A percentile compares a stretch with the other conserved stretches of the same genome.
phyloP scores from a whole-genome alignment of 2,888 invertebrate species.

The Dimorphilus gyrociliatus region DNA sequence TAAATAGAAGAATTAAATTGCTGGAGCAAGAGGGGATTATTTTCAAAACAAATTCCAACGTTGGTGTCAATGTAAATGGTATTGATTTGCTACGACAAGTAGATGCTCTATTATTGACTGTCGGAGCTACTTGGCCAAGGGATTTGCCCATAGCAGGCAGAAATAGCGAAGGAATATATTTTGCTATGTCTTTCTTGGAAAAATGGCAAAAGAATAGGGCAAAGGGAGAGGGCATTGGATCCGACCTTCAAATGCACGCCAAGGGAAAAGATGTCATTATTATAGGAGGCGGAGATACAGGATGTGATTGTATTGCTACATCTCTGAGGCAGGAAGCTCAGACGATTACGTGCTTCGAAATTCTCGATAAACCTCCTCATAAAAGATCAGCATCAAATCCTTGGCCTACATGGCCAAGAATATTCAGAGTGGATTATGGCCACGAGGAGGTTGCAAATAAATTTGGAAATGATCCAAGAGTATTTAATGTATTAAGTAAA shows the following conservation, averaged over 20 bases:
- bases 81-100: constrained; percentile 46
- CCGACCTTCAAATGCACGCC: constrained; percentile 52
- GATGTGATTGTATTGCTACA: constrained; percentile 95
- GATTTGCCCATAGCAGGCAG: constrained; percentile 59
- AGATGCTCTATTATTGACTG: constrained; percentile 73
- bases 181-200: constrained; percentile 93
- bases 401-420: constrained; percentile 95
- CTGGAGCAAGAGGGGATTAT: constrained; percentile 71
- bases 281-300: constrained; percentile 71
- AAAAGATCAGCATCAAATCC: constrained; percentile 73
- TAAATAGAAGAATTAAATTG: constrained; percentile 68
- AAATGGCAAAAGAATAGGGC: constrained; percentile 76
- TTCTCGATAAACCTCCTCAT: constrained; percentile 74
- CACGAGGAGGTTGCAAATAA: constrained; percentile 82
- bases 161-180: constrained; percentile 78
- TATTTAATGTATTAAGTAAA: constrained; percentile 82
- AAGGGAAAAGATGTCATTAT: constrained; percentile 85
- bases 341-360: constrained; percentile 86
- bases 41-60: constrained; percentile 73
- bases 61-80: constrained; percentile 75
- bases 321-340: constrained; percentile 82
- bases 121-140: constrained; percentile 90
- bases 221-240: constrained; percentile 44
- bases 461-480: constrained; percentile 57
- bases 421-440: constrained; percentile 92